Evolutionary conservation across 1,140 invertebrate species (phyloP).

Genomic region (Calosoma granatense): DNA sequence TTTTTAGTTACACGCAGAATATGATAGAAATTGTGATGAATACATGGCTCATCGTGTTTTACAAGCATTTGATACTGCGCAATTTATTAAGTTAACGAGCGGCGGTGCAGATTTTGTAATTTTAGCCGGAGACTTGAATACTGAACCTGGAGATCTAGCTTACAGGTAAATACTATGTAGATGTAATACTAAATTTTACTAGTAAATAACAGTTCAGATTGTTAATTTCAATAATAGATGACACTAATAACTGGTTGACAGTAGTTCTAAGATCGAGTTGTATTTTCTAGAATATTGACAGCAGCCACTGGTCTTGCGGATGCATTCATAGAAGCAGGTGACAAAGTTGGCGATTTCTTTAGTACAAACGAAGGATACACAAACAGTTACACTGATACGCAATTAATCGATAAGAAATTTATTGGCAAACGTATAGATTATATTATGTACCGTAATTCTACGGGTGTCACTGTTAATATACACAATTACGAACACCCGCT

Average conservation of each 20-base stretch:
- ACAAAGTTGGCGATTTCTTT: conserved; percentile 2
- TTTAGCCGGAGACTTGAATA: conserved; percentile 88
- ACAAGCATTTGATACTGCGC: conserved; percentile 89
- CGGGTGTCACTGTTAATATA: conserved; percentile 44
- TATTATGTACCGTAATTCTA: conserved; percentile 60
- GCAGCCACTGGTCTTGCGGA: conserved; percentile 38
- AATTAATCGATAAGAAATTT: conserved; percentile 44
- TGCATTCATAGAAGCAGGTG: background rate
- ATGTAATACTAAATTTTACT: conserved; percentile 23
- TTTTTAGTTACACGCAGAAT: conserved; percentile 88
- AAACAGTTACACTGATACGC: conserved; percentile 68
- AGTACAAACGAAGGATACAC: conserved; percentile 71
- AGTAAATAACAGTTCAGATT: conserved; percentile 34
- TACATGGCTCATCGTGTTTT: conserved; percentile 82
- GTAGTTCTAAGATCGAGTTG: conserved; percentile 11
- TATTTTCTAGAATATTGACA: conserved; percentile 42
- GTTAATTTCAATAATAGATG: conserved; percentile 42
- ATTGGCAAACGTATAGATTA: conserved; percentile 86
- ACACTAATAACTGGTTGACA: conserved; percentile 15
- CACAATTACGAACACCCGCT: conserved; percentile 58
- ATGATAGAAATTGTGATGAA: conserved; percentile 72
- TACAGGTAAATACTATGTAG: conserved; percentile 47
- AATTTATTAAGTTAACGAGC: conserved; percentile 81
- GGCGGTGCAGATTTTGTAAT: conserved; percentile 68
- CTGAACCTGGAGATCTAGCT: conserved; percentile 75